Conservation (phyloP, 2,113 vertebrate species). For the Oreochromis spilurus region DNA sequence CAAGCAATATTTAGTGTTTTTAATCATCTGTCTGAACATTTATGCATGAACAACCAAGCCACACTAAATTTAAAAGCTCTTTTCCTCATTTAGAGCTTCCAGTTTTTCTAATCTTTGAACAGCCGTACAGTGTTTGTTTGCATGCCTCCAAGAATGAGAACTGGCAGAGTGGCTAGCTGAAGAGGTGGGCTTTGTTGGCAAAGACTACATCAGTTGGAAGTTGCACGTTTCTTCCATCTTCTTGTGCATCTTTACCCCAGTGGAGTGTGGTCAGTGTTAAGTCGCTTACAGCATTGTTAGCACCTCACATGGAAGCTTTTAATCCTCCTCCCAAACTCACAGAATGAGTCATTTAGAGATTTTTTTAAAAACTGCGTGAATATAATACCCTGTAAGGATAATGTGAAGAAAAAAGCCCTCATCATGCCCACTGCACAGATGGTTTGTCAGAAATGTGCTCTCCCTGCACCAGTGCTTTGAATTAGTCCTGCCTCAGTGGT, state of each 20-base stretch:
- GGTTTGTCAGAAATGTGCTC: slow-evolving; percentile 36
- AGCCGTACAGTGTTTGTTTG: not conserved
- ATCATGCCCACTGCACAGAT: slow-evolving; percentile 41
- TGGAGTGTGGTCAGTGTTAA: not conserved
- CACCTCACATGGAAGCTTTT: not conserved
- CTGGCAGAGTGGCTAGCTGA: not conserved
- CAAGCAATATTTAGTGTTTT: not conserved
- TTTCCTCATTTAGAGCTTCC: not conserved
- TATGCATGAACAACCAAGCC: not conserved
- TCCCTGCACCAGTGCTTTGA: slow-evolving; percentile 35
- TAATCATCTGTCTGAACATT: not conserved
- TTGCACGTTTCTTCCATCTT: not conserved
- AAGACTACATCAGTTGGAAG: not conserved
- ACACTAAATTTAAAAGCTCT: fast-evolving
- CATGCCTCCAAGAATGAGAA: not conserved
- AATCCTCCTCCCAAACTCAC: not conserved
- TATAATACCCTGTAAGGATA: not conserved
- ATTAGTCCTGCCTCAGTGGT: slow-evolving; percentile 49
- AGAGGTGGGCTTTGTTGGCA: not conserved
- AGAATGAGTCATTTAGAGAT: not conserved
- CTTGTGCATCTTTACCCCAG: not conserved
- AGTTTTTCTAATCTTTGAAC: not conserved
- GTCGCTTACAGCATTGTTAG: not conserved
- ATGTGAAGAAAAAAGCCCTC: not conserved
- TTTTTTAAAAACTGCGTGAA: not conserved